phyloP scores from a whole-genome alignment of 2,113 vertebrate genomes.

The Corvus cornix region DNA sequence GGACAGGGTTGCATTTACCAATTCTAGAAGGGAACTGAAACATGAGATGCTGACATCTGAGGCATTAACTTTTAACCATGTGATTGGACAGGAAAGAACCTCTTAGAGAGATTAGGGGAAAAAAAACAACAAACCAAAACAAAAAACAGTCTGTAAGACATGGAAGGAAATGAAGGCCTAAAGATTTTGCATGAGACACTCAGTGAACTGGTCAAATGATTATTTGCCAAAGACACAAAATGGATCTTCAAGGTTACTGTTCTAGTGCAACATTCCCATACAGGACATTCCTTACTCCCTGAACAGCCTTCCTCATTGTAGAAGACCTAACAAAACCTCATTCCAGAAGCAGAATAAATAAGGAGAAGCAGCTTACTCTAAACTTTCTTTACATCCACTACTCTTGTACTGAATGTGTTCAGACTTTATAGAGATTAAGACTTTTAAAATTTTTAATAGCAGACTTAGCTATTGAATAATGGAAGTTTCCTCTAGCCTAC shows the following conservation, averaged over 20 bases:
- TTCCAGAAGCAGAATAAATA: background rate
- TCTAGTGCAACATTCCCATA: background rate
- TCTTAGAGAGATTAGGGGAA: background rate
- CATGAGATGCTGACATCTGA: background rate
- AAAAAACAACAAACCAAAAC: background rate
- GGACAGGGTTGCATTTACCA: background rate
- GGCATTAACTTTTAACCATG: background rate
- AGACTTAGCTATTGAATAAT: background rate
- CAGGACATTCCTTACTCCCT: background rate
- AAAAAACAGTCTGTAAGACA: background rate
- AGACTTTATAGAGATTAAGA: background rate
- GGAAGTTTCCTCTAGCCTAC: background rate
- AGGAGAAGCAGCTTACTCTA: background rate
- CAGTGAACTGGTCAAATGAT: background rate
- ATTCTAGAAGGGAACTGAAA: background rate
- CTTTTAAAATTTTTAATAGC: background rate
- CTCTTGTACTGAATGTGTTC: background rate
- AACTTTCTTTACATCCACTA: background rate
- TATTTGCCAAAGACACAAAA: background rate
- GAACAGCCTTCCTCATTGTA: background rate
- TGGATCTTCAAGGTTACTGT: background rate
- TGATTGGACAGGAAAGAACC: background rate
- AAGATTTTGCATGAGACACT: background rate
- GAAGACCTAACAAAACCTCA: background rate
- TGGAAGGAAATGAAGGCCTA: background rate